A percentile compares a stretch with the other conserved stretches of the same genome.
phyloP scores from a whole-genome alignment of 2,113 vertebrate species.

The Mesitornis unicolor region DNA sequence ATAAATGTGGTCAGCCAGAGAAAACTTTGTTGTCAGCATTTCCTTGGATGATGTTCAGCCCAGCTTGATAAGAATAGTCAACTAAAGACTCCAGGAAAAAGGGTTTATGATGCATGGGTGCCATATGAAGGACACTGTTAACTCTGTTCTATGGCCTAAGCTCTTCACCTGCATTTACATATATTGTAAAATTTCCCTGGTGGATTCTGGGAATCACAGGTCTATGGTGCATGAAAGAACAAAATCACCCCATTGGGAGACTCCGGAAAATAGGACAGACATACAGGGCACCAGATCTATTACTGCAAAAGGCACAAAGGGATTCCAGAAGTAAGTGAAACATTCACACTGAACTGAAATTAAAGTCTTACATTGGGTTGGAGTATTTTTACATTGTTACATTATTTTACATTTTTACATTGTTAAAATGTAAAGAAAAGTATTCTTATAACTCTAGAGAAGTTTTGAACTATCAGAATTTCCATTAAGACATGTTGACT shows the following conservation, averaged over 20 bases:
- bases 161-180: not conserved
- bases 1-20: not conserved
- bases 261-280: not conserved
- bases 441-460: not conserved
- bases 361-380: not conserved
- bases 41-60: not conserved
- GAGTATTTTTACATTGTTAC: fast-evolving
- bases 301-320: not conserved
- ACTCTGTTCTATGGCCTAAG: not conserved
- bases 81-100: not conserved
- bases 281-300: not conserved
- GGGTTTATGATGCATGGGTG: not conserved
- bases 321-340: not conserved
- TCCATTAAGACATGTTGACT: not conserved
- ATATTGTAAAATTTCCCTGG: not conserved
- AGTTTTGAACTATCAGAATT: not conserved
- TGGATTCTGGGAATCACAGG: not conserved
- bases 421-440: not conserved
- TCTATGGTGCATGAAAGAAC: not conserved
- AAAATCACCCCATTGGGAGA: not conserved
- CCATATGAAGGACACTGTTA: not conserved
- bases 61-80: not conserved
- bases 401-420: no score
- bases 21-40: not conserved
- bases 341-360: not conserved